Base-by-base conservation (phyloP, 2,888 invertebrate genomes). In the Leptopterna dolabrata region DNA sequence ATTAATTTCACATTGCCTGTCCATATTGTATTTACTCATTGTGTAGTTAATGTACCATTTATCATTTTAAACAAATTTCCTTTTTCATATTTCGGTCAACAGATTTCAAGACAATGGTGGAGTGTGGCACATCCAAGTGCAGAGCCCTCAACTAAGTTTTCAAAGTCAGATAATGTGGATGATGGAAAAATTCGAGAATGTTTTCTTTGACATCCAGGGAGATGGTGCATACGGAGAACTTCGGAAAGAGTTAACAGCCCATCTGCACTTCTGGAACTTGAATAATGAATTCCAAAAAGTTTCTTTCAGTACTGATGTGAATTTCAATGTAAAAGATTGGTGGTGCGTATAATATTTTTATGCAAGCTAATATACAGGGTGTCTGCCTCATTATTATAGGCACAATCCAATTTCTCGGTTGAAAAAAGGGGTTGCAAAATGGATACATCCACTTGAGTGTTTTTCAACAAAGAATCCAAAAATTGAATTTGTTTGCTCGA, bases 321-420 rank as follows among this genome's bases (percentile, higher is more conserved):
- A 93, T 89, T 92, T 95, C 7, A 93, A 95, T 90, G 92, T 91
- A 7, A 91, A 92, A 81, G 89, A 92, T 27, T 95, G 95, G 95
- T 90, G 89, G 91, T 91, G 90, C 88, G 90, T 88, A 84, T 24
- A 41, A 29, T 30, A 11, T 36, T 86, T 36, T 36, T 36, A 36
- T n/a, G n/a, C n/a, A n/a, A n/a, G n/a, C n/a, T n/a, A n/a, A n/a
- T n/a, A n/a, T n/a, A n/a, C n/a, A n/a, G n/a, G n/a, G n/a, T n/a
- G n/a, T n/a, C n/a, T n/a, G n/a, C n/a, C n/a, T n/a, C n/a, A n/a
- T n/a, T n/a, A n/a, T n/a, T n/a, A n/a, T n/a, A n/a, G n/a, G n/a
- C n/a, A n/a, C n/a, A n/a, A n/a, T n/a, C n/a, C 45, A 14, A 81
- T 14, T 11, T 47, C 36, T 29, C 24, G 36, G 16, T 45, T 80